Evolutionary conservation across 2,888 invertebrate species (phyloP).

Genomic region (Buathra laborator): DNA sequence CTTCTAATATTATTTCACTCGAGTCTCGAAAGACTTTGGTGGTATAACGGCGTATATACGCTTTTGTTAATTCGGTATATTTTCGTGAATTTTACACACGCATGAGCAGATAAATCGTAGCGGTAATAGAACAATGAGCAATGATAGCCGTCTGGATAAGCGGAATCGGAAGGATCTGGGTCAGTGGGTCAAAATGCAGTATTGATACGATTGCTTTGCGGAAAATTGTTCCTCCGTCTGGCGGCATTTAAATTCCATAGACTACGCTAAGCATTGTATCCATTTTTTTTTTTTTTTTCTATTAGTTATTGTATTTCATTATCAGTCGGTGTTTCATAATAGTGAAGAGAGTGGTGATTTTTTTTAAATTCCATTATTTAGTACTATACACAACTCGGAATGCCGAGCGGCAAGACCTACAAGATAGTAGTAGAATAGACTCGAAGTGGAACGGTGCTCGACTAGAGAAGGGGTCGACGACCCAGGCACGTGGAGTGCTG

Average conservation of each 20-base stretch:
- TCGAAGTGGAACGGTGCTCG: slow-evolving; percentile 55
- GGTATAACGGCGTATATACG: not conserved
- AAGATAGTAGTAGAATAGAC: slow-evolving; percentile 43
- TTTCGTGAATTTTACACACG: not conserved
- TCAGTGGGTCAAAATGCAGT: slow-evolving; percentile 4
- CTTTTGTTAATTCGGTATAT: not conserved
- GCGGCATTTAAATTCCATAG: not conserved
- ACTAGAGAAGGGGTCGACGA: slow-evolving; percentile 78
- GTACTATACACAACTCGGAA: not conserved
- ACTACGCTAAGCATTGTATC: not conserved
- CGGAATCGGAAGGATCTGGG: not conserved
- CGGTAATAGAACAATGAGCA: slow-evolving; percentile 28
- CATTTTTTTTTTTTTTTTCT: not conserved
- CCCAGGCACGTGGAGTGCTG: slow-evolving; percentile 83
- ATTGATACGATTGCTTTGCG: not conserved
- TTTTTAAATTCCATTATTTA: not conserved
- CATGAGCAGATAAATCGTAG: not conserved
- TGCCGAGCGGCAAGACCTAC: slow-evolving; percentile 5
- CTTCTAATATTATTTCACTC: slow-evolving; percentile 13
- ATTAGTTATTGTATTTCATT: not conserved
- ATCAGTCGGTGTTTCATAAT: not conserved
- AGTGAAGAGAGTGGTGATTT: slow-evolving; percentile 2
- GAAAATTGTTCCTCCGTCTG: not conserved
- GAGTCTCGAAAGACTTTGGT: not conserved
- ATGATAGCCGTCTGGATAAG: slow-evolving; percentile 57